Evolutionary conservation across 2,888 invertebrate genomes (phyloP).

Genomic region (Galerucella pusilla): DNA sequence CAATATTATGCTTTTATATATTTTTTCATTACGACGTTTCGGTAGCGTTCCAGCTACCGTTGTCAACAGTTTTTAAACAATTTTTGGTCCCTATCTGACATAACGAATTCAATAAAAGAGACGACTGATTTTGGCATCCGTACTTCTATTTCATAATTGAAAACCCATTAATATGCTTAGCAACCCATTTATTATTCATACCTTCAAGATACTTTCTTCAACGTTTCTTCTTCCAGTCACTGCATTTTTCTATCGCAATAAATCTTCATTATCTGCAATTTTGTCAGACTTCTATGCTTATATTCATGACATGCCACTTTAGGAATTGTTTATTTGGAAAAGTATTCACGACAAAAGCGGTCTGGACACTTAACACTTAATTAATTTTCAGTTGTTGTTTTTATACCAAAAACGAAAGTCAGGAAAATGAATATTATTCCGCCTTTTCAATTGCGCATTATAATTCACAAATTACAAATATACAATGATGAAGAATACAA

Average conservation of each 20-base stretch:
- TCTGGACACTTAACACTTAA: neutral
- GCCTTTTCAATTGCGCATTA: neutral
- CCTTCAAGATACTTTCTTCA: too few species aligned
- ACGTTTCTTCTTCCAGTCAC: neutral
- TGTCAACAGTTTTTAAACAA: too few species aligned
- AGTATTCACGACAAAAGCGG: neutral
- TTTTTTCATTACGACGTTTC: too few species aligned
- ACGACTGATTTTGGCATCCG: too few species aligned
- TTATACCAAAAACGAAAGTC: neutral
- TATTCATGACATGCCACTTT: neutral
- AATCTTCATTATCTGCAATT: neutral
- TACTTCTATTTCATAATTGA: too few species aligned
- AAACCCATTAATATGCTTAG: too few species aligned
- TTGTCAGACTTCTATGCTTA: neutral
- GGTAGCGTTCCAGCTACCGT: too few species aligned
- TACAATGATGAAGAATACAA: slow-evolving; percentile 7
- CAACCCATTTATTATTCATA: too few species aligned
- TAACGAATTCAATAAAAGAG: too few species aligned
- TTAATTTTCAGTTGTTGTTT: neutral
- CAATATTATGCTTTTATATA: too few species aligned
- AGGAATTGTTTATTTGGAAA: neutral
- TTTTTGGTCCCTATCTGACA: too few species aligned
- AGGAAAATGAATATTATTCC: slow-evolving; percentile 3
- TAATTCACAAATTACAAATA: slow-evolving; percentile 17
- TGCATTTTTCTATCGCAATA: neutral